phyloP scores from a whole-genome alignment of 1,140 invertebrate genomes.

The Arctopsyche grandis region DNA sequence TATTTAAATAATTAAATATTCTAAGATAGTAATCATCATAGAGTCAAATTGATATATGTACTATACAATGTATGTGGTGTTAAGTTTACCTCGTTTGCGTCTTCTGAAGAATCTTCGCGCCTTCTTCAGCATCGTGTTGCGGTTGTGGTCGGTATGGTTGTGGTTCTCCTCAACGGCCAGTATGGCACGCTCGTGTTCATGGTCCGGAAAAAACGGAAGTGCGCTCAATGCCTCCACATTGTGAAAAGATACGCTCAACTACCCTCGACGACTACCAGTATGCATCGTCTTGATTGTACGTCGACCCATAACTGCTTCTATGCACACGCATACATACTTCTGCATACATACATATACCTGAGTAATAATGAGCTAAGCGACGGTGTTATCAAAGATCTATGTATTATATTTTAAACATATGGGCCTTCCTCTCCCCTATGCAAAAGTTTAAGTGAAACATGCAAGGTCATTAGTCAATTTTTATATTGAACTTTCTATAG shows the following conservation, averaged over 20 bases:
- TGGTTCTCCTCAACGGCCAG: constrained; percentile 10
- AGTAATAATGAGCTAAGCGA: too few species aligned
- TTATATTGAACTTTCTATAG: too few species aligned
- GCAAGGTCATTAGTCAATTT: too few species aligned
- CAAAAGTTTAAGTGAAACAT: too few species aligned
- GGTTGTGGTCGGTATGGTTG: neutral
- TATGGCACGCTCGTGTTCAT: constrained; percentile 38
- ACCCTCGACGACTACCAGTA: neutral
- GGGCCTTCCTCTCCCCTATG: too few species aligned
- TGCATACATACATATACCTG: too few species aligned
- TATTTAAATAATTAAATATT: too few species aligned
- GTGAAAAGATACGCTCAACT: constrained; percentile 38
- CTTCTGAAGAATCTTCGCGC: constrained; percentile 13
- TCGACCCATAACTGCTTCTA: constrained; percentile 6
- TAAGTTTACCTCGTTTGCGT: constrained; percentile 12
- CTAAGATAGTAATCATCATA: too few species aligned
- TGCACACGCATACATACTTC: neutral
- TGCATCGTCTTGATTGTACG: constrained; percentile 3
- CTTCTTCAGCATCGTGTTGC: constrained; percentile 32
- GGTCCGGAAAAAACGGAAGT: constrained; percentile 36
- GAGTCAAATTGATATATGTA: too few species aligned
- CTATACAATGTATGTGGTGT: too few species aligned
- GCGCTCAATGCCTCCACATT: constrained; percentile 31
- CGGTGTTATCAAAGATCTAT: too few species aligned
- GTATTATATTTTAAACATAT: too few species aligned